Base-by-base conservation (phyloP, 30 jellyfish, hydroid and myxozoan genomes). In the Pseudorhiza aurosa region DNA sequence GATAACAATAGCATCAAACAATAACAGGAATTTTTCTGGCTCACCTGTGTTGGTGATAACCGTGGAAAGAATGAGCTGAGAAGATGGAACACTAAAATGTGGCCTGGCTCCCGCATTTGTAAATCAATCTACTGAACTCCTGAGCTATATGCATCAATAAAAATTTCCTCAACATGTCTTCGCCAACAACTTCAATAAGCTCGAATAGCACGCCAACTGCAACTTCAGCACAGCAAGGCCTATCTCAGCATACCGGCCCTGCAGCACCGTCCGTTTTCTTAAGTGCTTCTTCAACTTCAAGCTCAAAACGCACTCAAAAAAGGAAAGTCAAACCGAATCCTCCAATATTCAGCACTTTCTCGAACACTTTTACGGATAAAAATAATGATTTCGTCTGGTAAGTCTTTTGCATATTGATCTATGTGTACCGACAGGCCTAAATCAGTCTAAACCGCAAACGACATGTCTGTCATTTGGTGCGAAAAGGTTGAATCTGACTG, bases 301-400 rank as follows among this genome's bases (percentile, higher is more conserved):
- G 72, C 47, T 72, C 87, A 17, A 69, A 46, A 75, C 58, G 81
- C 32, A 11, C 87, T 18, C 56, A 87, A 7, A 92, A 85, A 59
- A 72, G 96, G 72, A 81, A 75, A 74, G 69, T 69, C 59, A 88
- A 81, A 51, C 82, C 85, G 15, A 78, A 93, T 69, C 96, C 99
- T 2, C 90, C 92, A 11, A 79, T 73, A 17, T 85, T 58, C 72
- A 87, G 96, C 65, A 45, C 96, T 3, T 72, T 82, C 42, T 89
- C 96, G 26, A 72, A 82, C 51, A 71, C 96, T 1, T 85, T 64
- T 57, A 77, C 90, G 10, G 99, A 93, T 77, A 93, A 93, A 72
- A 84, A 75, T 60, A 93, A 87, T 82, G 99, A 93, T 64, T 85
- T 86, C 51, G 91, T 87, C 11, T 93, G 99, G 99, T 93, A 86